A percentile compares a stretch with the other conserved stretches of the same genome.
Conservation (phyloP, 2,113 vertebrate species). For the Ameiurus melas region DNA sequence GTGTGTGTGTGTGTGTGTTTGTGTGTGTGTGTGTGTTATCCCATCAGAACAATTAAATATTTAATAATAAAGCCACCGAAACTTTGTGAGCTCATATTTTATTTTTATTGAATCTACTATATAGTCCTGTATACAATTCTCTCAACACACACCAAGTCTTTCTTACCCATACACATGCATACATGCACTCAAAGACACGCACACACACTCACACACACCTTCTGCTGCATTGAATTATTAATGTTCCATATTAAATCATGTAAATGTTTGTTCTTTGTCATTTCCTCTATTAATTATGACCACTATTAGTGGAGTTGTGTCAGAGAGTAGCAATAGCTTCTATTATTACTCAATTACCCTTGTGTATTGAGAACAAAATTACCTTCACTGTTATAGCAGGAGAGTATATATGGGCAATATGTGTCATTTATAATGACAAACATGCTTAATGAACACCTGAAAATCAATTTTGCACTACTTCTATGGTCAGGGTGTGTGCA, state of each 20-base stretch:
- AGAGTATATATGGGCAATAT: conserved; percentile 27
- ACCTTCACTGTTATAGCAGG: conserved; percentile 13
- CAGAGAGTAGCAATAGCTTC: conserved; percentile 32
- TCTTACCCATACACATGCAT: neutral
- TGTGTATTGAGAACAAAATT: conserved; percentile 15
- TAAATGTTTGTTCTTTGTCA: conserved; percentile 45
- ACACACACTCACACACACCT: neutral
- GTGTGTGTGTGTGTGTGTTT: neutral
- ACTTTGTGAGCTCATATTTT: neutral
- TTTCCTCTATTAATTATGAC: conserved; percentile 44
- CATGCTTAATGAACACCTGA: conserved; percentile 23
- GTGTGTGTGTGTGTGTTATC: neutral
- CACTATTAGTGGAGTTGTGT: conserved; percentile 29
- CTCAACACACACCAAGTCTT: neutral
- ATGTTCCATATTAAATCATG: conserved; percentile 36
- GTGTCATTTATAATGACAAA: conserved; percentile 14
- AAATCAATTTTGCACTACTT: neutral
- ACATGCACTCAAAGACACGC: neutral
- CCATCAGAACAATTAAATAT: neutral
- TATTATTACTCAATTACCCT: conserved; percentile 48
- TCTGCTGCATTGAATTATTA: conserved; percentile 47
- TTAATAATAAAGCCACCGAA: neutral
- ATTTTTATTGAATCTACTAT: neutral
- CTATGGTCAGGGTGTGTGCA: neutral
- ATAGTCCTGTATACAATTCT: neutral